Base-by-base conservation (phyloP, 2,888 invertebrate species). In the Nemoura dubitans region DNA sequence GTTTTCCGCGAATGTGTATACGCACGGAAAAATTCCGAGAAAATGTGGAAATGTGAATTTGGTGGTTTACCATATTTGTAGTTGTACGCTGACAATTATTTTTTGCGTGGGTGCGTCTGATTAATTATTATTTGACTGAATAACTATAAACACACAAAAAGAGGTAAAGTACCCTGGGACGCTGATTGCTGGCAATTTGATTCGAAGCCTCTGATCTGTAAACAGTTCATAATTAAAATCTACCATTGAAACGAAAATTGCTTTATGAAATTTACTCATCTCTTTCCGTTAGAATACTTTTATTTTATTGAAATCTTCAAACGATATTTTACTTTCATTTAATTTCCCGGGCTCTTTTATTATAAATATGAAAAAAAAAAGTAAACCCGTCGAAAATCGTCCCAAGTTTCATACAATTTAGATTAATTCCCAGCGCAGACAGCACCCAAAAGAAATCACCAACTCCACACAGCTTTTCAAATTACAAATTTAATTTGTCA, bases 401-500 rank as follows among this genome's bases (percentile, higher is more conserved):
- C 59, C 59, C 59, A 59, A 59, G 59, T 59, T 59, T 59, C 59
- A 59, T 59, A 21, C 21, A 59, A 59, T 59, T 59, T 59, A 59
- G 21, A 59, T 59, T 7, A 59, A 59, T 21, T 59, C 59, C 21
- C 59, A 14, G 59, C 16, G 59, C 59, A 59, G 21, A 59, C 5
- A 36, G 36, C 36, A 10, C 21, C 16, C 21, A 21, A 59, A 59
- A 59, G 59, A 59, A 59, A 36, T 36, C 36, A 36, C 36, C 3
- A 10, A 10, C 59, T 21, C 59, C 59, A 59, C 59, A 59, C 59
- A 3, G 59, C 59, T 59, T 59, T 59, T 59, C 59, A 59, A 7
- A 59, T 59, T 81, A 81, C 28, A 30, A n/a, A 16, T 81, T 81
- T 81, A 30, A 81, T 81, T 81, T 30, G 81, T 29, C 28, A 81